Evolutionary conservation across 1,140 invertebrate genomes (phyloP).

Genomic region (Pseudomyrmex concolor): DNA sequence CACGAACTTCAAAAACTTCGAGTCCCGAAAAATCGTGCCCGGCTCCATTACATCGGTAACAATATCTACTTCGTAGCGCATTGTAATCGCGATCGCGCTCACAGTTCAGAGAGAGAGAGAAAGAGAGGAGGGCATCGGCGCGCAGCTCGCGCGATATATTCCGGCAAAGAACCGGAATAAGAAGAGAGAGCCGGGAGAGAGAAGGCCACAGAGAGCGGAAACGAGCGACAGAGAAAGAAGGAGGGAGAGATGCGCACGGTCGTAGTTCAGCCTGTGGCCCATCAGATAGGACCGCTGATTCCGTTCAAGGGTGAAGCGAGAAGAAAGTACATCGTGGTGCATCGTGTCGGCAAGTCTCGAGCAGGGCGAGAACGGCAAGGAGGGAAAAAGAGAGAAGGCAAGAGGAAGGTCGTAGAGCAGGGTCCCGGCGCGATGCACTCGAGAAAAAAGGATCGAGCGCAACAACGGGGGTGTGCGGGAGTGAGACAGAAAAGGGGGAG

Average conservation of each 20-base stretch:
- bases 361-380: constrained; percentile 20
- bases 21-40: constrained; percentile 55
- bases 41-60: constrained; percentile 57
- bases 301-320: constrained; percentile 56
- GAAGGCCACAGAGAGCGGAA: constrained; percentile 29
- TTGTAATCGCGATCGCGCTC: constrained; percentile 45
- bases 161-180: constrained; percentile 51
- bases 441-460: constrained; percentile 37
- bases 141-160: constrained; percentile 60
- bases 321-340: constrained; percentile 27
- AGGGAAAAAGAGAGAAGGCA: constrained; percentile 19
- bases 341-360: constrained; percentile 28
- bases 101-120: neutral
- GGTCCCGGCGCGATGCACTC: constrained; percentile 5
- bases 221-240: constrained; percentile 16
- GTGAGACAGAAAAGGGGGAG: constrained; percentile 39
- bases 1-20: constrained; percentile 50
- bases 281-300: constrained; percentile 73
- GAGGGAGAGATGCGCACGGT: constrained; percentile 38
- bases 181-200: constrained; percentile 44
- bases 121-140: constrained; percentile 2
- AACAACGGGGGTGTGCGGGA: constrained; percentile 51
- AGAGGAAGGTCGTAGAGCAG: constrained; percentile 9
- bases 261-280: constrained; percentile 77
- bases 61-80: constrained; percentile 60